phyloP scores from a whole-genome alignment of 2,888 invertebrate species.

The Mythimna pallens region DNA sequence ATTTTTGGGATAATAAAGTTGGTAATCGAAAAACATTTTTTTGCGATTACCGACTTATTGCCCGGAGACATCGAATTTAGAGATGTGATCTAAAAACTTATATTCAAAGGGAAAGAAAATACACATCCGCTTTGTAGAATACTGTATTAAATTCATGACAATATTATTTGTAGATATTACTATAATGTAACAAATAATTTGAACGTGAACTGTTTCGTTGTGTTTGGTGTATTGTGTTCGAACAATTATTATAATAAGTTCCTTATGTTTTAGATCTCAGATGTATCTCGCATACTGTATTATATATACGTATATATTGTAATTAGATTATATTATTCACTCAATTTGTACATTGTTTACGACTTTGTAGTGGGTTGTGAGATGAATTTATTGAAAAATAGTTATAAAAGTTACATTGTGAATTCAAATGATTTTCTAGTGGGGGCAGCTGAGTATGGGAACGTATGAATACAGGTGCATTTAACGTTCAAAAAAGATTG shows the following conservation, averaged over 20 bases:
- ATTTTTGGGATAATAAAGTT: no score
- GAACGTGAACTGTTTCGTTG: conserved; percentile 68
- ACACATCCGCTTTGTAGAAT: conserved; percentile 64
- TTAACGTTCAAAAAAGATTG: not conserved
- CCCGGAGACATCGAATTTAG: not conserved
- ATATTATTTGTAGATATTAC: conserved; percentile 80
- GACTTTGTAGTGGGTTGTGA: conserved; percentile 80
- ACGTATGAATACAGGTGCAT: conserved; percentile 6
- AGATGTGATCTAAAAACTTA: not conserved
- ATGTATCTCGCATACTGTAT: conserved; percentile 80
- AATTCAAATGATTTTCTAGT: conserved; percentile 44
- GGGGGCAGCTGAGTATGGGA: conserved; percentile 18
- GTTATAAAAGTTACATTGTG: conserved; percentile 60
- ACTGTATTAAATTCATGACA: conserved; percentile 83
- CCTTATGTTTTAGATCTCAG: conserved; percentile 86
- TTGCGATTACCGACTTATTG: no score
- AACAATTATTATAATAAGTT: conserved; percentile 76
- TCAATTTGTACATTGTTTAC: conserved; percentile 67
- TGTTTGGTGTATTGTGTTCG: conserved; percentile 70
- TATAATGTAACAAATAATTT: conserved; percentile 63
- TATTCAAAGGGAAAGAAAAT: conserved; percentile 42
- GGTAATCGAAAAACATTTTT: no score
- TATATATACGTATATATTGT: conserved; percentile 70
- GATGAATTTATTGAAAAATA: conserved; percentile 71
- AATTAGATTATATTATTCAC: conserved; percentile 65